phyloP scores from a whole-genome alignment of 30 jellyfish, hydroid and myxozoan species.

The Nemopilema nomurai region DNA sequence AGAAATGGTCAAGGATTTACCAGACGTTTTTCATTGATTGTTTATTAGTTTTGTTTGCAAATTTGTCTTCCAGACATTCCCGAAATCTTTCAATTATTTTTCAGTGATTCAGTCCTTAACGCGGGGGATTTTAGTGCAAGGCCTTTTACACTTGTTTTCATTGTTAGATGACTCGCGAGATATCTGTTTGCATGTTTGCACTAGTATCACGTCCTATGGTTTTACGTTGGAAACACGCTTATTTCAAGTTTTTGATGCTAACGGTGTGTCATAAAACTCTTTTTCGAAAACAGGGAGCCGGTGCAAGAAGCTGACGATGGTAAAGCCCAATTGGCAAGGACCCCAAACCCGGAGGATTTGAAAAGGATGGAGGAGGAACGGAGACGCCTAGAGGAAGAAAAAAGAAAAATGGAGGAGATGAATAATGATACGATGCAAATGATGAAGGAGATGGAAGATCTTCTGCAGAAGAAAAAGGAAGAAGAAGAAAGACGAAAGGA shows the following conservation, averaged over 20 bases:
- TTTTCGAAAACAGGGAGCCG: not conserved
- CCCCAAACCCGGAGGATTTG: slow-evolving; percentile 22
- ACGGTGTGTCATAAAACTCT: not conserved
- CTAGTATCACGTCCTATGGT: not conserved
- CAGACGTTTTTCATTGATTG: not conserved
- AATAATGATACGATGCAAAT: slow-evolving; percentile 51
- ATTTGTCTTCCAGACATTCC: no score
- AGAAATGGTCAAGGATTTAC: no score
- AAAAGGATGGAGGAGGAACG: slow-evolving; percentile 33
- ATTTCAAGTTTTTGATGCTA: not conserved
- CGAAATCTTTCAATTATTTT: no score
- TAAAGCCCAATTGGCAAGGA: not conserved
- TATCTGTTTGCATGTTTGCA: not conserved
- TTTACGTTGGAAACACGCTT: not conserved
- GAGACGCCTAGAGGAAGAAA: slow-evolving; percentile 42
- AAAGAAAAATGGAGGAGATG: slow-evolving; percentile 47
- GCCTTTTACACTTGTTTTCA: not conserved
- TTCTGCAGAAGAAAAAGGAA: slow-evolving; percentile 60
- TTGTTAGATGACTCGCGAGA: not conserved
- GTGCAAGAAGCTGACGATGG: not conserved
- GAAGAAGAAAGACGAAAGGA: slow-evolving; percentile 59
- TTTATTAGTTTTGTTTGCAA: no score
- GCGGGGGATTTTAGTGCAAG: not conserved
- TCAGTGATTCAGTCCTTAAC: not conserved
- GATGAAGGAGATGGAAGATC: slow-evolving; percentile 78